phyloP scores from a whole-genome alignment of 2,113 vertebrate species.

The Platichthys stellatus region DNA sequence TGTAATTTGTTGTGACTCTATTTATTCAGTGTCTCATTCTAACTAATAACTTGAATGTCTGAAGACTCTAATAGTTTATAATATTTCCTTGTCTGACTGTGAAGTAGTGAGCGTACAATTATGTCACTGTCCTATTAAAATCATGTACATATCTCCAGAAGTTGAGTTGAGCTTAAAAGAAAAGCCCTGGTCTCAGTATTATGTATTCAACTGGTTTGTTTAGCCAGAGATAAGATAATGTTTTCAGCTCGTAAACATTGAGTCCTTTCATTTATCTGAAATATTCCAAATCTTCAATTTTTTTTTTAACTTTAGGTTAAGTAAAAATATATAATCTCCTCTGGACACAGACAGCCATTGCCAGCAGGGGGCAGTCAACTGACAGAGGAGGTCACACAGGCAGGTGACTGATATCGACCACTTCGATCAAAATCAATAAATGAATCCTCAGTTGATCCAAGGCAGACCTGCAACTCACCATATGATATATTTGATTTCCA shows the following conservation, averaged over 20 bases:
- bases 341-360: neutral
- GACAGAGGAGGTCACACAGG: constrained; percentile 1
- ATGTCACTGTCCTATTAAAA: neutral
- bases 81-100: too few relatives aligned
- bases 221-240: neutral
- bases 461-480: constrained; percentile 8
- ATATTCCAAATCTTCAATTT: too few relatives aligned
- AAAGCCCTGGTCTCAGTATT: neutral
- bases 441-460: neutral
- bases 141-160: neutral
- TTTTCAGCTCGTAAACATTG: neutral
- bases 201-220: neutral
- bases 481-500: constrained; percentile 1
- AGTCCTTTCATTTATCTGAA: too few relatives aligned
- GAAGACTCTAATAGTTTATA: too few relatives aligned
- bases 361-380: constrained; percentile 59
- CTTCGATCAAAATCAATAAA: neutral
- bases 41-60: neutral
- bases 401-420: neutral
- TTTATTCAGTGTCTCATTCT: neutral
- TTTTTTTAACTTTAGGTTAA: too few relatives aligned
- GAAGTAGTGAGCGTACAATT: neutral
- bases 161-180: neutral
- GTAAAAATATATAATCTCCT: too few relatives aligned
- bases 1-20: neutral